Evolutionary conservation across 2,797 vertebrate species (phyloP).

Genomic region (Oreonectes daqikongensis): DNA sequence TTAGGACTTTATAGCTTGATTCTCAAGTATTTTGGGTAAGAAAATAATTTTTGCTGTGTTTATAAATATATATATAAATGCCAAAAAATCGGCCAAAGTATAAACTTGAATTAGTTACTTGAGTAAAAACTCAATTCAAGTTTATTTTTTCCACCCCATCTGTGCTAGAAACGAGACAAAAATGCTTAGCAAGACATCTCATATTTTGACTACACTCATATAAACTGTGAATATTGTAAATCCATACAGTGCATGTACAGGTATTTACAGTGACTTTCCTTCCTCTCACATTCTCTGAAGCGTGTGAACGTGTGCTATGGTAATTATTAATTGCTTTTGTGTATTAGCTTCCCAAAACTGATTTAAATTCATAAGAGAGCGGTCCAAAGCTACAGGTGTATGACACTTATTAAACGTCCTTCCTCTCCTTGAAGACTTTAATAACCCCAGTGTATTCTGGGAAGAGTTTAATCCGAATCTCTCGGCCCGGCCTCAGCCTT

Average conservation of each 20-base stretch:
- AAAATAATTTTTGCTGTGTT: too few relatives aligned
- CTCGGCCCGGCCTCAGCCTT: not conserved
- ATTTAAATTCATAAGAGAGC: conserved; percentile 6
- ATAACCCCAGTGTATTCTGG: not conserved
- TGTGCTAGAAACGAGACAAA: too few relatives aligned
- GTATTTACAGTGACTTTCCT: not conserved
- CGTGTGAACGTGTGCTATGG: not conserved
- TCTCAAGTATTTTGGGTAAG: too few relatives aligned
- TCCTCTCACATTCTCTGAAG: conserved; percentile 5
- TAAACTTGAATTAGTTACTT: too few relatives aligned
- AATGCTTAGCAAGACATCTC: too few relatives aligned
- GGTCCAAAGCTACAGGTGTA: conserved; percentile 12
- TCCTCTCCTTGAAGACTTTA: conserved; percentile 5
- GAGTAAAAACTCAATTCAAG: too few relatives aligned
- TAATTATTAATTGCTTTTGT: conserved; percentile 15
- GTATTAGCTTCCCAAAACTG: conserved; percentile 18
- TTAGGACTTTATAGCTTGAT: too few relatives aligned
- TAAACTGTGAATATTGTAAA: not conserved
- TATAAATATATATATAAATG: too few relatives aligned
- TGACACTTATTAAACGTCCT: not conserved
- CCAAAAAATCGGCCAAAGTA: too few relatives aligned
- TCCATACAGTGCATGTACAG: not conserved
- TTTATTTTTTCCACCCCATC: too few relatives aligned
- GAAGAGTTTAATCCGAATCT: conserved; percentile 15
- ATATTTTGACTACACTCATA: not conserved